phyloP scores from a whole-genome alignment of 2,888 invertebrate species.

The Cyclophora punctaria region DNA sequence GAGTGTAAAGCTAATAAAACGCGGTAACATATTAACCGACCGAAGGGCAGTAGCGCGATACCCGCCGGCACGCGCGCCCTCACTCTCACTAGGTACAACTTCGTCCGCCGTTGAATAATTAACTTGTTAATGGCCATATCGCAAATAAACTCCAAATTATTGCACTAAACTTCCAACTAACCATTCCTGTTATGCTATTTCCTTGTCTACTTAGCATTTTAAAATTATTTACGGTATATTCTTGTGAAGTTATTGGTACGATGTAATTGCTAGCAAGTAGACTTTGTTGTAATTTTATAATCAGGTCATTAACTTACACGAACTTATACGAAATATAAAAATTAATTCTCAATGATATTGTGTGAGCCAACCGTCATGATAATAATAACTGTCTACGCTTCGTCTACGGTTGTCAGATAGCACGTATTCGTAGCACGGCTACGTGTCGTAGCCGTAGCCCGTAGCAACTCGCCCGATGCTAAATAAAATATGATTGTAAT shows the following conservation, averaged over 20 bases:
- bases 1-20: neutral
- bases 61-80: slow-evolving; percentile 12
- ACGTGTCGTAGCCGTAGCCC: slow-evolving; percentile 22
- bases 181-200: slow-evolving; percentile 6
- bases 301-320: too few species aligned
- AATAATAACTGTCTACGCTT: neutral
- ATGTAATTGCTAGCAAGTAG: too few species aligned
- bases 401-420: neutral
- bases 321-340: neutral
- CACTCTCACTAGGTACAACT: slow-evolving; percentile 23
- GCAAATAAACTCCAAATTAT: slow-evolving; percentile 69
- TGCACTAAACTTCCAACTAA: slow-evolving; percentile 46
- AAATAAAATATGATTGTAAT: slow-evolving; percentile 11
- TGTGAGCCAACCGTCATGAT: neutral
- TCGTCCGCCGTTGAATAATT: slow-evolving; percentile 57
- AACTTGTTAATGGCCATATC: slow-evolving; percentile 62
- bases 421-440: slow-evolving; percentile 17
- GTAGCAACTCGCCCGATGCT: neutral
- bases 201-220: neutral
- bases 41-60: slow-evolving; percentile 16
- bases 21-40: slow-evolving; percentile 6
- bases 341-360: too few species aligned
- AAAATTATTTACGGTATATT: too few species aligned
- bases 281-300: too few species aligned
- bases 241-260: too few species aligned